These are phyloP conservation scores for Amblyornis subalaris DNA, from an alignment of 2,113 vertebrate genomes.

Conservation along the genomic window DNA sequence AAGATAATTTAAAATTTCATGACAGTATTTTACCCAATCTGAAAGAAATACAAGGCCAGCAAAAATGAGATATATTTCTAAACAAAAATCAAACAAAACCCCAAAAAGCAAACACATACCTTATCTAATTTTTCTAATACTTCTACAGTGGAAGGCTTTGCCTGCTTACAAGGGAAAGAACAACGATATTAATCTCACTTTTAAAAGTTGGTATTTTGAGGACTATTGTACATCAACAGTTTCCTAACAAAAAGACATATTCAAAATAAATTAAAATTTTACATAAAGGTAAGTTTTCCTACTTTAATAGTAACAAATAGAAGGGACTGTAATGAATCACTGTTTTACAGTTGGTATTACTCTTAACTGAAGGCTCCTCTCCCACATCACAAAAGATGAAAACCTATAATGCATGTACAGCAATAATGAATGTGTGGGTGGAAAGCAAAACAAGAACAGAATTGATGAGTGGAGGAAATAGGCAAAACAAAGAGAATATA, in stretches of 20 bases:
- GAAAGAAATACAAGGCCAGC: neutral
- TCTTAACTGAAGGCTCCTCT: neutral
- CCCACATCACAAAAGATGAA: neutral
- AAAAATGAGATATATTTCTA: neutral
- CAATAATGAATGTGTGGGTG: neutral
- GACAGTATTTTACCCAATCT: neutral
- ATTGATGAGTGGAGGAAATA: neutral
- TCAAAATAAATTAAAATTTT: neutral
- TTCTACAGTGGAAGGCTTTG: constrained; percentile 92
- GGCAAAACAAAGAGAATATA: neutral
- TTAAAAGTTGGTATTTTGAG: neutral
- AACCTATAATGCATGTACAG: neutral
- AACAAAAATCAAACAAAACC: neutral
- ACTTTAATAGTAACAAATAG: neutral
- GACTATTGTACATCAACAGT: neutral
- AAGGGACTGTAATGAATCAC: neutral
- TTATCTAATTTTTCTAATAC: constrained; percentile 94
- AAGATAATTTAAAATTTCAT: neutral
- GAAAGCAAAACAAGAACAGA: neutral
- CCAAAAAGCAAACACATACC: constrained; percentile 73
- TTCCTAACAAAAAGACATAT: neutral
- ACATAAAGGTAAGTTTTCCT: neutral
- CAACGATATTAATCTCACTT: neutral
- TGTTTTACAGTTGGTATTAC: neutral
- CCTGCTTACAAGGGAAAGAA: constrained; percentile 71